Base-by-base conservation (phyloP, 2,113 vertebrate species). In the Campylomormyrus numenius region DNA sequence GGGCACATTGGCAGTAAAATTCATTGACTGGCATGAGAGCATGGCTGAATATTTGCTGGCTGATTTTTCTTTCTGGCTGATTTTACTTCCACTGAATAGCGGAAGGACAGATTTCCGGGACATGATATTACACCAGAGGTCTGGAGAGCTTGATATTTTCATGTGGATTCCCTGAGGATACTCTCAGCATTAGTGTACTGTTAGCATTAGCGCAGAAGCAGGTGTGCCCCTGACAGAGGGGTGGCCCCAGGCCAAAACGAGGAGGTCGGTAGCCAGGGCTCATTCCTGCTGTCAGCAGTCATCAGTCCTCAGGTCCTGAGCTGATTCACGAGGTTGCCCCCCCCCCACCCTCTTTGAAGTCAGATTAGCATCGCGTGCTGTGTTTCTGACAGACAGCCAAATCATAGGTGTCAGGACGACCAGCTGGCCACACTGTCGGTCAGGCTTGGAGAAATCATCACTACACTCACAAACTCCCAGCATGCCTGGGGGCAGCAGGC, bases 221-320 rank as follows among this genome's bases (percentile, higher is more conserved):
- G 42, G 42, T 48, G 42, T 84, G 42, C 42, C 31, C 3, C 80
- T 45, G 39, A 46, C 27, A 39, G 7, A 46, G 1, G 35, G 6
- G 35, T 21, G 17, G 80, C 80, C 39, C 80, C 39, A 84, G 70
- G 70, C 70, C 70, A 39, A 19, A 77, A 15, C 5, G 11, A 77
- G 35, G 70, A 42, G 74, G 74, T 17, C 7, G 6, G 42, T 39
- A 46, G 80, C 7, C 17, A 8, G 46, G 7, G 19, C 39, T 42
- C 83, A 85, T 85, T 85, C 83, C 83, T 48, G 83, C 83, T 85
- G 83, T 85, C 83, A 85, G 83, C 21, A 46, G 42, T 85, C 21
- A 48, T 85, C 19, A 46, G 39, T 85, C 83, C 42, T 48, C 19
- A 85, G 83, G 15, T 42, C 17, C 83, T 46, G 83, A 8, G 15